Evolutionary conservation across 30 jellyfish, hydroid and myxozoan species (phyloP).

Genomic region (Haliclystus octoradiatus): DNA sequence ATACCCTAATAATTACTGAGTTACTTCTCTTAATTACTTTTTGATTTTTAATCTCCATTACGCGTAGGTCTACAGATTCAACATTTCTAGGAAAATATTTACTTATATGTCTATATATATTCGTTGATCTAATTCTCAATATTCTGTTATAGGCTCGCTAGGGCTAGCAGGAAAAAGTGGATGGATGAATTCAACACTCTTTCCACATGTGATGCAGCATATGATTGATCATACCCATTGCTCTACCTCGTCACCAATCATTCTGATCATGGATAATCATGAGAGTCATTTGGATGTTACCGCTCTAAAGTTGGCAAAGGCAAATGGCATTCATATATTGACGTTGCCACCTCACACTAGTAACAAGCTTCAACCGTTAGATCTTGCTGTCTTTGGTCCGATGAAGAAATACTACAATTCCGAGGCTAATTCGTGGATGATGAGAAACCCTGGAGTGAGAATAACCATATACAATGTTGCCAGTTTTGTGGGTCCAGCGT

Average conservation of each 20-base stretch:
- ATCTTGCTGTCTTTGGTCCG: slow-evolving; percentile 51
- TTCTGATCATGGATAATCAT: slow-evolving; percentile 44
- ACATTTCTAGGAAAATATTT: no score
- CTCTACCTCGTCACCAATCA: slow-evolving; percentile 19
- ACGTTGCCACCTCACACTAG: slow-evolving; percentile 46
- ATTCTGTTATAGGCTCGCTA: no score
- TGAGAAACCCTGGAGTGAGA: slow-evolving; percentile 35
- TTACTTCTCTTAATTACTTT: no score
- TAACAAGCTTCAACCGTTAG: slow-evolving; percentile 59
- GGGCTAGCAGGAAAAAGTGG: slow-evolving; percentile 37
- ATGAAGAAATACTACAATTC: slow-evolving; percentile 22
- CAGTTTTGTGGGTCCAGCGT: slow-evolving; percentile 30
- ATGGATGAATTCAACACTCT: slow-evolving; percentile 43
- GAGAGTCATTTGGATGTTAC: slow-evolving; percentile 28
- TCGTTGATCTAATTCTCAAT: no score
- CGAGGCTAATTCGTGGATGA: slow-evolving; percentile 42
- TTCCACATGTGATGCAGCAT: slow-evolving; percentile 13
- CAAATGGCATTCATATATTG: slow-evolving; percentile 20
- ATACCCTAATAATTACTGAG: no score
- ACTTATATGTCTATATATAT: no score
- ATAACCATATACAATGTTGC: slow-evolving; percentile 39
- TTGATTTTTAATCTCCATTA: no score
- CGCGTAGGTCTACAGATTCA: no score
- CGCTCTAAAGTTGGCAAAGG: slow-evolving; percentile 31
- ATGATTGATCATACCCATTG: slow-evolving; percentile 19